Conservation (phyloP, 2,797 vertebrate species). For the Yasuhikotakia modesta region DNA sequence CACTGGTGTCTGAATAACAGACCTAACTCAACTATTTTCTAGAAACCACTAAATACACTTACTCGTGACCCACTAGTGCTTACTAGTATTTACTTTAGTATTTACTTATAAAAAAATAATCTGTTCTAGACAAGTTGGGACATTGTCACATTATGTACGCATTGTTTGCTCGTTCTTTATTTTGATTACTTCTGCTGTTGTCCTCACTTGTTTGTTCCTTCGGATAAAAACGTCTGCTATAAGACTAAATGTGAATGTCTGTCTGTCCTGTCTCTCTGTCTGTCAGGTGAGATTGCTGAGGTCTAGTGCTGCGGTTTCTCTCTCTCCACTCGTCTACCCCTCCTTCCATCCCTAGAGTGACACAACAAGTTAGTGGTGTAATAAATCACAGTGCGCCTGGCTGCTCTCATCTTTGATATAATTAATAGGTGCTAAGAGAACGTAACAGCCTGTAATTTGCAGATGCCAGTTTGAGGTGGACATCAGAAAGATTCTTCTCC, state of each 20-base stretch:
- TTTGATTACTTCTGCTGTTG: too few relatives aligned
- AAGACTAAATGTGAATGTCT: background rate
- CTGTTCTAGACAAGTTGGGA: too few relatives aligned
- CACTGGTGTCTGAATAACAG: too few relatives aligned
- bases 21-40: too few relatives aligned
- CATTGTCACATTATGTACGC: too few relatives aligned
- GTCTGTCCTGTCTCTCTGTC: background rate
- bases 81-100: too few relatives aligned
- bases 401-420: conserved; percentile 49
- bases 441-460: conserved; percentile 58
- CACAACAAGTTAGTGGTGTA: conserved; percentile 57
- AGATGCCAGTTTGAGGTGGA: conserved; percentile 51
- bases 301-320: background rate
- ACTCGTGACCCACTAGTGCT: too few relatives aligned
- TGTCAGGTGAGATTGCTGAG: background rate
- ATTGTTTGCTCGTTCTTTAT: too few relatives aligned
- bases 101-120: too few relatives aligned
- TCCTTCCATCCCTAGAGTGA: conserved; percentile 54
- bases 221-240: too few relatives aligned
- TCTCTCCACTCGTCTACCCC: conserved; percentile 15
- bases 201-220: too few relatives aligned
- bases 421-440: conserved; percentile 61
- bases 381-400: conserved; percentile 55
- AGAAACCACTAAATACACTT: too few relatives aligned
- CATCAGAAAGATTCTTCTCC: conserved; percentile 50